Evolutionary conservation across 2,797 vertebrate genomes (phyloP).

Genomic region (Characodon lateralis): DNA sequence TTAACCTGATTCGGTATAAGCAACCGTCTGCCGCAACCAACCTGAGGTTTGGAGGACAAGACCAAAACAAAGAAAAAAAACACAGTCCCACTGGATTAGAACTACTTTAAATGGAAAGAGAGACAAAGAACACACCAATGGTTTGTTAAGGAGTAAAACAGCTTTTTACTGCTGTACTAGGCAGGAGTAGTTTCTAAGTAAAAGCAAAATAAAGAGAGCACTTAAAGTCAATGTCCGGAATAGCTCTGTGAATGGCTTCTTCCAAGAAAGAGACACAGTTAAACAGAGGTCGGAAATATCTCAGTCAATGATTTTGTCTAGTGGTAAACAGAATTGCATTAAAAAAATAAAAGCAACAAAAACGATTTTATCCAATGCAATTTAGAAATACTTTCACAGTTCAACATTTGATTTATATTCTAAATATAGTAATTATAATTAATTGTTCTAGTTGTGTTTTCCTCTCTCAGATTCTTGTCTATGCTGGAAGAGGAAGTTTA

Average conservation of each 20-base stretch:
- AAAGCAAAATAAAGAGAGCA: neutral
- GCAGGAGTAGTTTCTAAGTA: neutral
- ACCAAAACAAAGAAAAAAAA: too few species aligned
- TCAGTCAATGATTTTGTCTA: neutral
- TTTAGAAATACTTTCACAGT: neutral
- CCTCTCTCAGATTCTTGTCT: constrained; percentile 88
- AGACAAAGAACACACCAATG: neutral
- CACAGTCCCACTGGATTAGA: neutral
- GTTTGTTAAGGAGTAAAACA: neutral
- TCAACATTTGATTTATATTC: neutral
- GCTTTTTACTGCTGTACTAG: neutral
- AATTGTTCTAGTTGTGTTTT: constrained; percentile 14
- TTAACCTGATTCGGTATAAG: too few species aligned
- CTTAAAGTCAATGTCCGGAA: neutral
- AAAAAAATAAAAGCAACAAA: neutral
- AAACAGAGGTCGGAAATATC: neutral
- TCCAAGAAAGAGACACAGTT: neutral
- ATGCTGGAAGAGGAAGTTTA: constrained; percentile 99
- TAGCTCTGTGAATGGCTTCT: neutral
- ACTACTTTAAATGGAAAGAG: neutral
- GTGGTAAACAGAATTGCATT: neutral
- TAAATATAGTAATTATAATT: neutral
- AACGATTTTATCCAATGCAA: neutral
- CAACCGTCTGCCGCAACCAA: too few species aligned
- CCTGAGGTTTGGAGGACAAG: too few species aligned